Percentiles rank a stretch among this genome's conserved stretches.
These are phyloP conservation scores for Drosophila sp. DNA, from an alignment of 1,140 invertebrate genomes.

Conservation along the genomic window DNA sequence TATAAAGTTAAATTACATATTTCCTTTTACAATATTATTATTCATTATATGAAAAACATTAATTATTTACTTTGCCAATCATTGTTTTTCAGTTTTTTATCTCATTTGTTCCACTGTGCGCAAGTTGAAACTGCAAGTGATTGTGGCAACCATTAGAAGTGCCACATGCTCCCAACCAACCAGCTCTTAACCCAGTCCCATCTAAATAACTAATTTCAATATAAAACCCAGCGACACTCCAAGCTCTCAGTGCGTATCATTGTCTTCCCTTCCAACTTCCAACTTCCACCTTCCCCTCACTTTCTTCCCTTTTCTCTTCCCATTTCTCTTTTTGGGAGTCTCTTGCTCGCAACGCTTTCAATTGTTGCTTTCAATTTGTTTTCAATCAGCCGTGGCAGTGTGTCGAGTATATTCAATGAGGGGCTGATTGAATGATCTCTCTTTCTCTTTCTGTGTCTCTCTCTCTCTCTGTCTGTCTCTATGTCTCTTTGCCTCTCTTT, in stretches of 20 bases:
- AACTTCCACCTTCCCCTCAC: conserved; percentile 5
- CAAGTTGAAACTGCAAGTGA: conserved; percentile 68
- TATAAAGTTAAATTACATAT: background rate
- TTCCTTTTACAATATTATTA: background rate
- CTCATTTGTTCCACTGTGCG: conserved; percentile 38
- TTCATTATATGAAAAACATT: no score
- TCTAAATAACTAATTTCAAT: conserved; percentile 45
- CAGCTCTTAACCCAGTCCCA: conserved; percentile 59
- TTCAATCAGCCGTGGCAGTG: conserved; percentile 23
- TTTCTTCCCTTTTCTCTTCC: background rate
- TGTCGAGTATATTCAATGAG: conserved; percentile 28
- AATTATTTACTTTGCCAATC: background rate
- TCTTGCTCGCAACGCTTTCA: conserved; percentile 15
- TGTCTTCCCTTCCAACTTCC: no score
- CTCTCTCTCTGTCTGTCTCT: conserved; percentile 15
- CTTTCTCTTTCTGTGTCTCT: conserved; percentile 33
- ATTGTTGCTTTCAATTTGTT: conserved; percentile 33
- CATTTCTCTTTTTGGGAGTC: no score
- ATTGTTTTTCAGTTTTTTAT: background rate
- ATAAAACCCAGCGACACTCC: conserved; percentile 44
- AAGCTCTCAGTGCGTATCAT: conserved; percentile 33
- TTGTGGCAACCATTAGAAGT: conserved; percentile 51
- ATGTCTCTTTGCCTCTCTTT: conserved; percentile 18
- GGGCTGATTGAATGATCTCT: conserved; percentile 59
- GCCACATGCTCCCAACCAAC: conserved; percentile 36